A percentile compares a stretch with the other conserved stretches of the same genome.
Conservation (phyloP, 2,797 vertebrate genomes). For the Lepus townsendii region DNA sequence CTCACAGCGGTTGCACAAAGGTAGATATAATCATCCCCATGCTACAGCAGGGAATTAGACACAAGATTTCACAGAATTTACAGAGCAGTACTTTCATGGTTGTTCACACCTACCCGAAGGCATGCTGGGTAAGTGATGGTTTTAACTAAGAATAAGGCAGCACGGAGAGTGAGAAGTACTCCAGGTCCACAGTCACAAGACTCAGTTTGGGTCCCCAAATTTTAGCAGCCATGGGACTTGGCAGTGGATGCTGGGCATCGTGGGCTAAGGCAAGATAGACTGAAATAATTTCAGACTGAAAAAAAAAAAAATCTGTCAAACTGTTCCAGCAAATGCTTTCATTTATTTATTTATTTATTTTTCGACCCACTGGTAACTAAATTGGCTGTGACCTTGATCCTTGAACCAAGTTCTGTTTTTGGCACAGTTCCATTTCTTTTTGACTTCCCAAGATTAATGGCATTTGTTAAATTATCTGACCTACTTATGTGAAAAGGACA, state of each 20-base stretch:
- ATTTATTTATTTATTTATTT: background rate
- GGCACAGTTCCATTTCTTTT: background rate
- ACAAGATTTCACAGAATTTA: background rate
- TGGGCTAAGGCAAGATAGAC: background rate
- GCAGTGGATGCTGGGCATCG: background rate
- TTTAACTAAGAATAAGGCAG: background rate
- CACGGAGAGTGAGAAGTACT: background rate
- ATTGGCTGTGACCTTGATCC: background rate
- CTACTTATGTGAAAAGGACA: conserved; percentile 8
- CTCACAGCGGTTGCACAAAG: background rate
- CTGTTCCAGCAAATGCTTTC: background rate
- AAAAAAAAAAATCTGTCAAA: background rate
- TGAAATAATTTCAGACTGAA: background rate
- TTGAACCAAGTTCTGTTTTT: background rate
- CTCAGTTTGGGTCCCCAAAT: background rate
- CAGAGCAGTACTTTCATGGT: background rate
- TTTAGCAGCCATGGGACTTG: background rate
- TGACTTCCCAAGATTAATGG: conserved; percentile 35
- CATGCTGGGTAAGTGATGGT: background rate
- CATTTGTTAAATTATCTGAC: conserved; percentile 8
- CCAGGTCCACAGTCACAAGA: background rate
- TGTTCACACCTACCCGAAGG: too few species aligned
- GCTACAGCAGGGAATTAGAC: background rate
- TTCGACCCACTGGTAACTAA: background rate
- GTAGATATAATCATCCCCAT: background rate